A percentile compares a stretch with the other conserved stretches of the same genome.
Conservation (phyloP, 1,140 invertebrate genomes). For the Thaumatotibia leucotreta region DNA sequence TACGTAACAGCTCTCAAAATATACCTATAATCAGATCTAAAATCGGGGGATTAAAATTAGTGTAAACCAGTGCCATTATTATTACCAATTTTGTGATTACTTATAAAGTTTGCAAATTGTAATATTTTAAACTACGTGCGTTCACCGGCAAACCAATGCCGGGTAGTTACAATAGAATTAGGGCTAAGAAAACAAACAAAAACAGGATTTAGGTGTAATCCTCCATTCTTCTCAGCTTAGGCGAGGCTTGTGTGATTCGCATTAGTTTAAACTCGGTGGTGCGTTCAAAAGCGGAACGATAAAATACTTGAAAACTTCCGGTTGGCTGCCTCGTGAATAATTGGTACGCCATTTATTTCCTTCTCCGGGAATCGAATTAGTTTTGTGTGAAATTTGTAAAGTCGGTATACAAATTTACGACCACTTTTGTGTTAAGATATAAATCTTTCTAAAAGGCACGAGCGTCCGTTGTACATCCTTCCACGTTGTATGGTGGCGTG, state of each 20-base stretch:
- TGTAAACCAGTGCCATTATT: too few relatives aligned
- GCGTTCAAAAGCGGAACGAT: conserved; percentile 53
- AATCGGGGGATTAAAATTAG: too few relatives aligned
- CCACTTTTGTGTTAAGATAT: conserved; percentile 49
- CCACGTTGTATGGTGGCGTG: conserved; percentile 34
- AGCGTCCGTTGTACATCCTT: conserved; percentile 34
- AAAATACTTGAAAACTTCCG: conserved; percentile 70
- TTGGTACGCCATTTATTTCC: conserved; percentile 66
- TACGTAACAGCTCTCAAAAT: too few relatives aligned
- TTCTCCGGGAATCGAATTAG: conserved; percentile 42
- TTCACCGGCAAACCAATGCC: conserved; percentile 29
- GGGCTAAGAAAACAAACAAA: conserved; percentile 70
- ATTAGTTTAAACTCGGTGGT: conserved; percentile 63
- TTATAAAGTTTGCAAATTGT: not conserved
- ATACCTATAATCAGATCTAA: too few relatives aligned
- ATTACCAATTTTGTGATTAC: too few relatives aligned
- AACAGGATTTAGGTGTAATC: conserved; percentile 70
- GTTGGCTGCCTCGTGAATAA: conserved; percentile 55
- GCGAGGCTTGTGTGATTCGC: conserved; percentile 48
- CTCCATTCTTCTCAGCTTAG: conserved; percentile 60
- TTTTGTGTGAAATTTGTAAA: conserved; percentile 56
- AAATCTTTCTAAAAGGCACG: conserved; percentile 67
- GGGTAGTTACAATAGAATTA: conserved; percentile 54
- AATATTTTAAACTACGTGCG: conserved; percentile 30
- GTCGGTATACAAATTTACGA: conserved; percentile 65